Percentiles rank a stretch among this genome's conserved stretches.
Conservation (phyloP, 2,888 invertebrate species). For the Syritta pipiens region DNA sequence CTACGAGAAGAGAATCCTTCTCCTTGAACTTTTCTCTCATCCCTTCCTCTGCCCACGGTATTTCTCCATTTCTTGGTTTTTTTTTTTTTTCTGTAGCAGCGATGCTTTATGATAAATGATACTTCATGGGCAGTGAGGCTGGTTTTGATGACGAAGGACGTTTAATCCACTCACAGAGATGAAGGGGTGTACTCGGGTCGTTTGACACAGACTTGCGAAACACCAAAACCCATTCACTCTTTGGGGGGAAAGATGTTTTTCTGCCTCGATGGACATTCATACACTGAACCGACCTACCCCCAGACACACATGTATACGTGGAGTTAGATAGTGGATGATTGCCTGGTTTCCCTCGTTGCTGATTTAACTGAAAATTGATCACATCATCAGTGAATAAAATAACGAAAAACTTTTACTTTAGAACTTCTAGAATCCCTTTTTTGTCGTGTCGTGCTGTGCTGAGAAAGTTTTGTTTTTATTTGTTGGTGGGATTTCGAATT, state of each 20-base stretch:
- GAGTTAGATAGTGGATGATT: constrained; percentile 5
- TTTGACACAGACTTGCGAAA: constrained; percentile 71
- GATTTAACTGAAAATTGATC: constrained; percentile 38
- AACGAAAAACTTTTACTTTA: constrained; percentile 4
- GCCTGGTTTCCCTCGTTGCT: background rate
- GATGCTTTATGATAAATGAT: constrained; percentile 59
- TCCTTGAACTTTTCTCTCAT: constrained; percentile 28
- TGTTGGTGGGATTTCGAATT: constrained; percentile 1
- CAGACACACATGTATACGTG: background rate
- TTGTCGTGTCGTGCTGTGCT: background rate
- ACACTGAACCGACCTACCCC: no score
- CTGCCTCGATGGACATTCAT: constrained; percentile 23
- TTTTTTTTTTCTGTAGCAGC: background rate
- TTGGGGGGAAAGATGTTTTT: constrained; percentile 37
- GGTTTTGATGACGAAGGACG: constrained; percentile 48
- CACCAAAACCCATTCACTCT: constrained; percentile 34
- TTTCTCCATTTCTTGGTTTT: background rate
- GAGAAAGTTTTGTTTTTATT: constrained; percentile 41
- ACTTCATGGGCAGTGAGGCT: constrained; percentile 55
- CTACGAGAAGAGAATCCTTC: constrained; percentile 24
- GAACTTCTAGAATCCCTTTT: constrained; percentile 10
- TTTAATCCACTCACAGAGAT: constrained; percentile 42
- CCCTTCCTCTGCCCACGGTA: background rate
- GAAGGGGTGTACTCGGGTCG: constrained; percentile 27
- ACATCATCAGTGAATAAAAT: constrained; percentile 43